Base-by-base conservation (phyloP, 2,888 invertebrate species). In the Microchrysa polita region DNA sequence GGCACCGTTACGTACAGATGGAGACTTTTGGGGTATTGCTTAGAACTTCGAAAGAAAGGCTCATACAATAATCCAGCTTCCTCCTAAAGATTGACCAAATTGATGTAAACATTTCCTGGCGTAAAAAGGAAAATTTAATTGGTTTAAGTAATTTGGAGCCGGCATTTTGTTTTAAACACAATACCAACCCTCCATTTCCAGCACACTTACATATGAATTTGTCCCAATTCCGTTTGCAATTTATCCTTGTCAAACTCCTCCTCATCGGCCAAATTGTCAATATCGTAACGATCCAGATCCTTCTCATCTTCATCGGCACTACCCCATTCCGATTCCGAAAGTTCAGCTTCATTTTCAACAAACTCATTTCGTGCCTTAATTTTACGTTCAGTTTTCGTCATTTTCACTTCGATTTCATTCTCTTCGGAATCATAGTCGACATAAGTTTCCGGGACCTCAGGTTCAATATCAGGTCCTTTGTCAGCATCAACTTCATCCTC, bases 301-400 rank as follows among this genome's bases (percentile, higher is more conserved):
- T 88, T 88, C 83, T 95, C 94, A 82, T 96, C 94, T 83, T 94
- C 96, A 80, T 96, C 96, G 0, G 90, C 95, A 60, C 94, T 94
- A 0, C 91, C 94, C 90, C 92, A 94, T 78, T 96, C 96, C 1
- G 93, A 94, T 80, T 96, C 97, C 0, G 95, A 95, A 42, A 97
- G 84, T 80, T 97, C 97, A 0, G 97, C 97, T 85, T 97, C 97
- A 52, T 91, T 88, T 78, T 97, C 97, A 72, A 97, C 87, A 86
- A 95, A 97, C 67, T 93, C 92, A 0, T 87, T 83, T 34, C 27
- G 2, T 0, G 88, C 87, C 67, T 88, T 88, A 40, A 82, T 80
- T 78, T 81, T 73, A 78, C 82, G 79, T 55, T 82, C 83, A 27
- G 80, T 80, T 72, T 82, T 82, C 0, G 81, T 82, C 81, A 83